These are phyloP conservation scores for Protonibea diacanthus DNA, from an alignment of 2,797 vertebrate species.

Conservation along the genomic window DNA sequence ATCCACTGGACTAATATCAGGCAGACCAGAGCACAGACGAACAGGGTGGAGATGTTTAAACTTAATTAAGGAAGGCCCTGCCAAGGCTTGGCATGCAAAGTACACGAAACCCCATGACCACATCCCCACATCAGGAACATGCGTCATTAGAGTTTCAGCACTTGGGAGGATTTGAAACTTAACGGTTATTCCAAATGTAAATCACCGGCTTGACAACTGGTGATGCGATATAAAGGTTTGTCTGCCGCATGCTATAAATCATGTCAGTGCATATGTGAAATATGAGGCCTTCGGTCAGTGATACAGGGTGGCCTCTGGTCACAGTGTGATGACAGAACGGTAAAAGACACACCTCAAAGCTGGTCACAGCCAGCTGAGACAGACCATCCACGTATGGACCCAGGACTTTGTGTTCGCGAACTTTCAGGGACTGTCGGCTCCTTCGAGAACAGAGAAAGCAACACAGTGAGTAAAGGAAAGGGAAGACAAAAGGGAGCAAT, in stretches of 20 bases:
- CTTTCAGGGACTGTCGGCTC: constrained; percentile 96
- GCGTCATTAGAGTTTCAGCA: constrained; percentile 50
- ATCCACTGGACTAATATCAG: constrained; percentile 57
- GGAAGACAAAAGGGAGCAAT: neutral
- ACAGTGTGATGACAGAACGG: constrained; percentile 20
- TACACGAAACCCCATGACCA: constrained; percentile 56
- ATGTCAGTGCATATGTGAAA: constrained; percentile 23
- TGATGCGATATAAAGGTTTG: constrained; percentile 14
- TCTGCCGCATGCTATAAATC: constrained; percentile 26
- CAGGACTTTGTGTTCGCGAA: constrained; percentile 97
- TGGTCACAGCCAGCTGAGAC: constrained; percentile 96
- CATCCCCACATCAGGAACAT: constrained; percentile 52
- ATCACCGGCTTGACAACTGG: constrained; percentile 27
- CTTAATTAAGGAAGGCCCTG: constrained; percentile 75
- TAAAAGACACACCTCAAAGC: constrained; percentile 91
- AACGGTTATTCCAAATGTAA: constrained; percentile 35
- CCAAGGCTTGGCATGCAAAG: constrained; percentile 70
- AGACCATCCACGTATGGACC: constrained; percentile 98
- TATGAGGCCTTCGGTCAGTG: constrained; percentile 19
- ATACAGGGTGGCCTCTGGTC: neutral
- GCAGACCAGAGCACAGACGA: constrained; percentile 58
- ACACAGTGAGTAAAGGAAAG: constrained; percentile 16
- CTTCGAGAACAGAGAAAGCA: constrained; percentile 75
- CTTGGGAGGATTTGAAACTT: constrained; percentile 35
- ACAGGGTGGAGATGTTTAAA: constrained; percentile 77